A percentile compares a stretch with the other conserved stretches of the same genome.
These are phyloP conservation scores for Amiota minor DNA, from an alignment of 2,888 invertebrate genomes.

Conservation along the genomic window DNA sequence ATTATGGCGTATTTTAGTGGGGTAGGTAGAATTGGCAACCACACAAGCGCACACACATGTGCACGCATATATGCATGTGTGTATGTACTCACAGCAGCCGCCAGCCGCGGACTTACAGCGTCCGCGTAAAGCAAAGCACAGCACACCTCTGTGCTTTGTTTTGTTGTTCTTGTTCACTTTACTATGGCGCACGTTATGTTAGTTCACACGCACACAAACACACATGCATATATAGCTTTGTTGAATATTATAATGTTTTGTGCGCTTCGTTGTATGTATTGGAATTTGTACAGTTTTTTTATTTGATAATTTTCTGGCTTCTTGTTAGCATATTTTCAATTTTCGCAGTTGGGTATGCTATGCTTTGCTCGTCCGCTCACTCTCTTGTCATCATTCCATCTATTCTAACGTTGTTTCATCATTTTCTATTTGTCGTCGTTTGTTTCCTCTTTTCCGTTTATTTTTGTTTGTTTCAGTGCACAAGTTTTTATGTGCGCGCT, in stretches of 20 bases:
- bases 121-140: not conserved
- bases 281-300: constrained; percentile 29
- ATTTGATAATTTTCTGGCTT: constrained; percentile 13
- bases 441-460: constrained; percentile 13
- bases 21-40: constrained; percentile 52
- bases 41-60: constrained; percentile 26
- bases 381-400: not conserved
- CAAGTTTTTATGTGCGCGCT: constrained; percentile 1
- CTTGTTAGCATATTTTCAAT: constrained; percentile 20
- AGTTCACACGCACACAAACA: too few species aligned
- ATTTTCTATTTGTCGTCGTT: not conserved
- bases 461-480: constrained; percentile 20
- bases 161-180: not conserved
- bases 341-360: not conserved
- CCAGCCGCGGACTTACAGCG: too few species aligned
- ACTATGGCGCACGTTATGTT: not conserved
- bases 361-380: not conserved
- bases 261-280: constrained; percentile 12
- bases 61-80: constrained; percentile 1
- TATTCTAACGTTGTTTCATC: not conserved
- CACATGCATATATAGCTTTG: not conserved
- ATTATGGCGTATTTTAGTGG: constrained; percentile 59
- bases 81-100: not conserved
- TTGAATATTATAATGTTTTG: not conserved
- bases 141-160: not conserved